Evolutionary conservation across 2,113 vertebrate genomes (phyloP).

Genomic region (Terrapene triunguis): DNA sequence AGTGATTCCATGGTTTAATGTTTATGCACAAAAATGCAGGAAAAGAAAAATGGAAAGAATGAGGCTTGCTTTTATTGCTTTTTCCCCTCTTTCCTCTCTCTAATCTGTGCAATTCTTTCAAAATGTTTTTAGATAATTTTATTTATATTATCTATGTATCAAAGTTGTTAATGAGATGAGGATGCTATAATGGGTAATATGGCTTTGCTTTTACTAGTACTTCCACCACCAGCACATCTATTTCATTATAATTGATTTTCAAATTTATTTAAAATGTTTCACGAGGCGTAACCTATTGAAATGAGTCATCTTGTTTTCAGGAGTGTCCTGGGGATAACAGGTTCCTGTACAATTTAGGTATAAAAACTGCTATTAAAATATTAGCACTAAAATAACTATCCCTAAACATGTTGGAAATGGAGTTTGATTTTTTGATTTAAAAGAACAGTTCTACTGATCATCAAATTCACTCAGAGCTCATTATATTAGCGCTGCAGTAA

Average conservation of each 20-base stretch:
- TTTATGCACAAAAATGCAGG: background rate
- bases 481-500: constrained; percentile 57
- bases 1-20: background rate
- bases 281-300: constrained; percentile 41
- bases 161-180: constrained; percentile 14
- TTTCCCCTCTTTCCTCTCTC: background rate
- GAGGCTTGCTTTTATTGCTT: background rate
- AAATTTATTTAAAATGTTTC: constrained; percentile 67
- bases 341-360: background rate
- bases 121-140: background rate
- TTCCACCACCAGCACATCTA: background rate
- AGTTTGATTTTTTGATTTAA: constrained; percentile 40
- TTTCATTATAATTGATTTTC: constrained; percentile 65
- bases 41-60: background rate
- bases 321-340: background rate
- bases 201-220: constrained; percentile 30
- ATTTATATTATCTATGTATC: background rate
- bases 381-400: constrained; percentile 24
- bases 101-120: constrained; percentile 11
- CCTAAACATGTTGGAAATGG: constrained; percentile 19
- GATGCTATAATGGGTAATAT: background rate
- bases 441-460: constrained; percentile 41
- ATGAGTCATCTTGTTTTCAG: constrained; percentile 59
- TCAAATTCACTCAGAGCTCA: constrained; percentile 40
- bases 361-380: constrained; percentile 37